Conservation (phyloP, 2,113 vertebrate genomes). For the Stictonetta naevosa region DNA sequence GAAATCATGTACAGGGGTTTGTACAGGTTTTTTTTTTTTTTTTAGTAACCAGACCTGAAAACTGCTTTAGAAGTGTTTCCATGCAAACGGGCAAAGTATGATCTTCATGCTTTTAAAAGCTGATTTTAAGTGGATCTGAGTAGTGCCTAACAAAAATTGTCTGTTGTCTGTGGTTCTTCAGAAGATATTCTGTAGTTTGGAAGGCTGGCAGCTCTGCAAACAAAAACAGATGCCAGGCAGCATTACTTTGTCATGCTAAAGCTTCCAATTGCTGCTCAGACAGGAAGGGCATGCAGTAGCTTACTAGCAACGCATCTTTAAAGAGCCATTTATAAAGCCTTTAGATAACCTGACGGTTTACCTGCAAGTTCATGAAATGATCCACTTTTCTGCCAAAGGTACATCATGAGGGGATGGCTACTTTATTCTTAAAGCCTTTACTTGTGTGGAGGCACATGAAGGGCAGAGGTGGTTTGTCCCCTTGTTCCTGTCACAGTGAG, state of each 20-base stretch:
- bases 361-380: background rate
- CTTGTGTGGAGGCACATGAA: background rate
- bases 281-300: background rate
- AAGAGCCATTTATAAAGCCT: background rate
- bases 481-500: accelerated
- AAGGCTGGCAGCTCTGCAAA: background rate
- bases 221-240: accelerated
- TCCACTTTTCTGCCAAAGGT: background rate
- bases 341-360: accelerated
- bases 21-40: too few species aligned
- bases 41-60: background rate
- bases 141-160: accelerated
- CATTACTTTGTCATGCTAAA: accelerated
- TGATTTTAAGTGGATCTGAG: background rate
- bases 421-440: accelerated
- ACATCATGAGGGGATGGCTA: background rate
- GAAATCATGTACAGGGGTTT: accelerated
- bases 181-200: background rate
- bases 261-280: background rate
- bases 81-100: accelerated
- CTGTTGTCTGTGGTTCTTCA: background rate
- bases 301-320: background rate
- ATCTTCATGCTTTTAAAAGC: background rate
- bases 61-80: background rate
- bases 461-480: background rate